phyloP scores from a whole-genome alignment of 2,888 invertebrate genomes.

The Tiliacea aurago region DNA sequence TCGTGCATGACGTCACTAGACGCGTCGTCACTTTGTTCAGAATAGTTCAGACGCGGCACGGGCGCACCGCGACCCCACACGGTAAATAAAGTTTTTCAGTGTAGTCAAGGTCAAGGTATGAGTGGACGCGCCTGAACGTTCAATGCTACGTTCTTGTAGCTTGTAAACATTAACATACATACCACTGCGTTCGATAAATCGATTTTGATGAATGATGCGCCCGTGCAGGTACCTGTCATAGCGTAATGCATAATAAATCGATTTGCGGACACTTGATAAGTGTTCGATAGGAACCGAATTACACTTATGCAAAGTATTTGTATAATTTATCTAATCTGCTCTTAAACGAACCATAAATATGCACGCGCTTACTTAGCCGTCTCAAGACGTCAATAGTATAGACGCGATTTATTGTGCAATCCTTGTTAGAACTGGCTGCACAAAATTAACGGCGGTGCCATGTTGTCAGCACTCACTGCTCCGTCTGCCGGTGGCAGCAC shows the following conservation, averaged over 20 bases:
- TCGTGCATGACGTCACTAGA: slow-evolving; percentile 77
- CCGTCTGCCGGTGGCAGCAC: slow-evolving; percentile 65
- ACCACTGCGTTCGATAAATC: slow-evolving; percentile 28
- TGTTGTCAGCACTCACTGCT: slow-evolving; percentile 67
- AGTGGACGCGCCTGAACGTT: slow-evolving; percentile 59
- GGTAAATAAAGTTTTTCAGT: slow-evolving; percentile 76
- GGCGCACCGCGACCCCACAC: slow-evolving; percentile 63
- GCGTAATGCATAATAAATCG: slow-evolving; percentile 46
- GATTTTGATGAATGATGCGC: slow-evolving; percentile 43
- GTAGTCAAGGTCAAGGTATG: slow-evolving; percentile 84
- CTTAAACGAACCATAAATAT: slow-evolving; percentile 78
- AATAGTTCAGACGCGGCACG: slow-evolving; percentile 71
- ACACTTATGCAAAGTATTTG: slow-evolving; percentile 52
- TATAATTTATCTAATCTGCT: slow-evolving; percentile 74
- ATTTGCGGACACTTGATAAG: slow-evolving; percentile 33
- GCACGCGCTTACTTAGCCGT: slow-evolving; percentile 68
- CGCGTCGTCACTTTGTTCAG: slow-evolving; percentile 78
- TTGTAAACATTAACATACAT: slow-evolving; percentile 50
- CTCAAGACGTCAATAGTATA: slow-evolving; percentile 69
- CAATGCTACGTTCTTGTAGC: slow-evolving; percentile 40
- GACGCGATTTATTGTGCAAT: slow-evolving; percentile 73
- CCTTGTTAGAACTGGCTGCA: slow-evolving; percentile 54
- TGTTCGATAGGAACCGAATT: slow-evolving; percentile 50
- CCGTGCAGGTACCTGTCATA: slow-evolving; percentile 39
- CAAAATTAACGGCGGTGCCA: slow-evolving; percentile 37